Evolutionary conservation across 2,888 invertebrate genomes (phyloP), one percentile per base, ranked within the genome.

Genomic region (Watsonalla binaria): DNA sequence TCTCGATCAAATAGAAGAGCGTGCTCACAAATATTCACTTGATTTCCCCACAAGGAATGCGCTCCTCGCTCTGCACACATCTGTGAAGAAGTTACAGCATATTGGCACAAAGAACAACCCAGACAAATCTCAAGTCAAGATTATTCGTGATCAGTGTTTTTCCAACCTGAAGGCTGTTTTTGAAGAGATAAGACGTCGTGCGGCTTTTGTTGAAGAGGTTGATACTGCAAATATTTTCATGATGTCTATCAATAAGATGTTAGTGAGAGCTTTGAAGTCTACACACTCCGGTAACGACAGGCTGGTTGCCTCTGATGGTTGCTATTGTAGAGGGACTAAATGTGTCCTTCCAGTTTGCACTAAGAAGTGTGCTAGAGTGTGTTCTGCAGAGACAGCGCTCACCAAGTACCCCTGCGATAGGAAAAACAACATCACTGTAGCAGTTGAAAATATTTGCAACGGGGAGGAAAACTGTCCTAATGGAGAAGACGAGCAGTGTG

Each of bases 401-500:
- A 83, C 74, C 0, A 72, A 58, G 60, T 87, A 79, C 57, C 45
- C 58, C 39, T 89, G 90, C 60, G 61, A 61, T 6, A 46, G 48
- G 35, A 37, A 37, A 6, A 56, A 51, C 0, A 76, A 76, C 47
- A 53, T 59, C 6, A 72, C 71, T 33, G 57, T 85, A 45, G 56
- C 76, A 0, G 47, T 82, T 14, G 74, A 79, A 47, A 55, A 60
- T 5, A 58, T 90, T 51, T 90, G 90, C 57, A 68, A 90, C 52
- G 77, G 79, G 9, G 75, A 71, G 56, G 45, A 50, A 2, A 74
- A 86, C 59, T 90, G 90, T 57, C 74, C 75, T 2, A 62, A 65
- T 35, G 78, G 73, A 35, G 80, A 84, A 47, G 90, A 90, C 46
- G 90, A 90, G 70, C 53, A 58, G 0, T 90, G 90, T 61, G 66